These are phyloP conservation scores for Cossypha niveicapilla DNA, from an alignment of 2,797 vertebrate species.

Conservation along the genomic window DNA sequence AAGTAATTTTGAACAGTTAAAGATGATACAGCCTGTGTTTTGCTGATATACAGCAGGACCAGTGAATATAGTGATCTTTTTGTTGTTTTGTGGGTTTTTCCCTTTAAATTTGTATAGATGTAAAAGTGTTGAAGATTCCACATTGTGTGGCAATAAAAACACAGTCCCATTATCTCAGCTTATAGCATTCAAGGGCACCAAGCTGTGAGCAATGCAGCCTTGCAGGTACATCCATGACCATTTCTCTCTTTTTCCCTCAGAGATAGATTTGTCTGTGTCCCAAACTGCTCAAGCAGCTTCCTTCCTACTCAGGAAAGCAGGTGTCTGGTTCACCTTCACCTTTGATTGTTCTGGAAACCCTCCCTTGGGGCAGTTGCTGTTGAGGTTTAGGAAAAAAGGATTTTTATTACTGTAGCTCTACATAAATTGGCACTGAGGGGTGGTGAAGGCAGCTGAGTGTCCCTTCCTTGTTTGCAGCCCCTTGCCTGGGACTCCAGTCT, in stretches of 20 bases:
- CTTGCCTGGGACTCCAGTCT: not conserved
- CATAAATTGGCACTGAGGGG: not conserved
- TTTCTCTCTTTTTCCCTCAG: not conserved
- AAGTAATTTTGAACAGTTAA: not conserved
- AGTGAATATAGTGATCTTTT: not conserved
- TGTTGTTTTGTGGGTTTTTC: rapidly evolving
- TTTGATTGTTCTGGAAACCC: not conserved
- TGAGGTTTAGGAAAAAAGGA: not conserved
- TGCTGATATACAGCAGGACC: not conserved
- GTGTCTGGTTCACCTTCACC: not conserved
- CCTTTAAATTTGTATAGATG: not conserved
- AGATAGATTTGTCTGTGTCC: not conserved
- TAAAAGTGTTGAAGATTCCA: not conserved
- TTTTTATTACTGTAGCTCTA: not conserved
- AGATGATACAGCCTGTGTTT: not conserved
- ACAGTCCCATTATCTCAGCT: not conserved
- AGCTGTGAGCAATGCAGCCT: not conserved
- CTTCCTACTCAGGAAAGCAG: not conserved
- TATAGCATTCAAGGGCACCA: not conserved
- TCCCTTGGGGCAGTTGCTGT: not conserved
- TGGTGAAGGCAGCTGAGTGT: not conserved
- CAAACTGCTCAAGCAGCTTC: not conserved
- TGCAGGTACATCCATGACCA: not conserved
- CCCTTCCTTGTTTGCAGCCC: not conserved
- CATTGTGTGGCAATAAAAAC: not conserved